Percentiles rank a stretch among this genome's conserved stretches.
Evolutionary conservation across 37 sponge, comb jelly and placozoan genomes (phyloP).

Genomic region (Cladorhizidae sp.): DNA sequence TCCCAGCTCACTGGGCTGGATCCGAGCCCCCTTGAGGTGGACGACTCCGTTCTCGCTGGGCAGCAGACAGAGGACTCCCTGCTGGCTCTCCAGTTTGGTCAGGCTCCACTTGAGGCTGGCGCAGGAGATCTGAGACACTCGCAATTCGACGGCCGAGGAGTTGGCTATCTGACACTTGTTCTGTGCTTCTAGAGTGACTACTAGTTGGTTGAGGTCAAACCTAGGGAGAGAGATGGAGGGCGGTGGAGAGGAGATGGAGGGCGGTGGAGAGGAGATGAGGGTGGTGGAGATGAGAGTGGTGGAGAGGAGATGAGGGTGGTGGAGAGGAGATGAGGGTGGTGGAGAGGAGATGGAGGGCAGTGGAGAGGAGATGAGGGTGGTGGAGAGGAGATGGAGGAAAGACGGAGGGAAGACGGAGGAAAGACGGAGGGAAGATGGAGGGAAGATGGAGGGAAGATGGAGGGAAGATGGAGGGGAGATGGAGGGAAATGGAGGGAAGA

Average conservation of each 20-base stretch:
- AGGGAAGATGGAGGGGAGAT: too few species aligned
- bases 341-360: too few species aligned
- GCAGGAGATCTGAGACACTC: constrained; percentile 49
- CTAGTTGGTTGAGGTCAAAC: constrained; percentile 46
- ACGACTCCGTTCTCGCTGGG: constrained; percentile 49
- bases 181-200: constrained; percentile 60
- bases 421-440: too few species aligned
- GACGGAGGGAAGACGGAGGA: too few species aligned
- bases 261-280: background rate
- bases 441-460: too few species aligned
- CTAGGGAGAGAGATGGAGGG: constrained; percentile 1
- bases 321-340: too few species aligned
- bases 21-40: constrained; percentile 39
- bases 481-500: too few species aligned
- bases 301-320: too few species aligned
- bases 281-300: too few species aligned
- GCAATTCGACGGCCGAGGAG: constrained; percentile 40
- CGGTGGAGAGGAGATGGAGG: background rate
- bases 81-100: constrained; percentile 19
- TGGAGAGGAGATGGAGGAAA: too few species aligned
- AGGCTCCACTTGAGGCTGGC: constrained; percentile 50
- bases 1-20: background rate
- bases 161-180: constrained; percentile 34
- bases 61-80: constrained; percentile 40
- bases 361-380: too few species aligned